Conservation (phyloP, 2,797 vertebrate genomes). For the Numenius phaeopus region DNA sequence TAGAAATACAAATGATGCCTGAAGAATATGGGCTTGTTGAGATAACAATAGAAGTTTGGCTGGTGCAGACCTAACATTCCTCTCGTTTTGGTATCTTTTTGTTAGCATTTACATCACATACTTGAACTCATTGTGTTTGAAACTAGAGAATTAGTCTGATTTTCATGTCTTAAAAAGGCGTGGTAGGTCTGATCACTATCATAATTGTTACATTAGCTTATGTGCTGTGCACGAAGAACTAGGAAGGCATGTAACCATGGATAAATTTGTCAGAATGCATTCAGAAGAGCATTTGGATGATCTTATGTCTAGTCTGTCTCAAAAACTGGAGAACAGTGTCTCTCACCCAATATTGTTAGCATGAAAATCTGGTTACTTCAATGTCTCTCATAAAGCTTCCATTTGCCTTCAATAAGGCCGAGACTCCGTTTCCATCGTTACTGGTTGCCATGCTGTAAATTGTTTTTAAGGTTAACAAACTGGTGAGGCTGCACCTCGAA, state of each 20-base stretch:
- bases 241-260: background rate
- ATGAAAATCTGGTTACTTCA: background rate
- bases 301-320: background rate
- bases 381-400: background rate
- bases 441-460: background rate
- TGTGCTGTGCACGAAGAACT: background rate
- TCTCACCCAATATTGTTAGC: background rate
- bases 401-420: background rate
- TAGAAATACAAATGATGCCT: conserved; percentile 2
- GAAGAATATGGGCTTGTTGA: background rate
- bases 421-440: background rate
- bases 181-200: background rate
- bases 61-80: background rate
- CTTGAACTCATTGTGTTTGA: background rate
- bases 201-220: background rate
- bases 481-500: background rate
- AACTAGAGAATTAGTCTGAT: conserved; percentile 4
- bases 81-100: background rate
- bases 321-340: background rate
- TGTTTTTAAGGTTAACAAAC: background rate
- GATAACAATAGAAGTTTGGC: background rate
- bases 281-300: conserved; percentile 12
- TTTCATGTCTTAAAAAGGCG: background rate
- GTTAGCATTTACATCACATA: background rate
- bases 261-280: background rate